Conservation (phyloP, 2,888 invertebrate species). For the Crossocerus cetratus region DNA sequence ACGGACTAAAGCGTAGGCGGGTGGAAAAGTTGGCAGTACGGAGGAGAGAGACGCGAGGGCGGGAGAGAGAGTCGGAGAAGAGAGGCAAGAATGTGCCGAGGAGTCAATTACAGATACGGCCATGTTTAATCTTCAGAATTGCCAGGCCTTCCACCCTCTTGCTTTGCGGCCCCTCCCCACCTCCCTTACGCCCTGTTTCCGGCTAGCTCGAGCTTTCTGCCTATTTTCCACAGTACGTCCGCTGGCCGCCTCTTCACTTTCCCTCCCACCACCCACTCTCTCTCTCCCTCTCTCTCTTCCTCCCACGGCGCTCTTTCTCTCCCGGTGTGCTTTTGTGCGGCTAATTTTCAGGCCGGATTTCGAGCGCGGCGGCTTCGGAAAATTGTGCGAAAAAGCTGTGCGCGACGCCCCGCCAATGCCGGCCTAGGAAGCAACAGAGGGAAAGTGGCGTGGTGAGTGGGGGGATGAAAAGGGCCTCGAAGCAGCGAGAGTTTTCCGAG, state of each 20-base stretch:
- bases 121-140: constrained; percentile 36
- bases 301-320: constrained; percentile 10
- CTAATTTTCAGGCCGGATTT: constrained; percentile 21
- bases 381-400: background rate
- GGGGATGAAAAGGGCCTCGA: background rate
- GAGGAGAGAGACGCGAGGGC: background rate
- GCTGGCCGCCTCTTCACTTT: background rate
- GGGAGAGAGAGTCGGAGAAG: too few relatives aligned
- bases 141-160: background rate
- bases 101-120: constrained; percentile 38
- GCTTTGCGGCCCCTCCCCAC: background rate
- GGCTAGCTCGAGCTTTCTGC: background rate
- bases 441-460: background rate
- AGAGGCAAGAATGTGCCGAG: constrained; percentile 28
- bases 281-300: constrained; percentile 18
- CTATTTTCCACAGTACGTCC: background rate
- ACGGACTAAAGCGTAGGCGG: background rate
- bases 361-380: background rate
- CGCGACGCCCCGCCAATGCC: background rate
- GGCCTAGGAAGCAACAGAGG: background rate
- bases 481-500: background rate
- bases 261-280: too few relatives aligned
- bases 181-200: background rate
- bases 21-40: background rate
- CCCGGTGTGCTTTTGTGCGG: constrained; percentile 21